Evolutionary conservation across 2,797 vertebrate species (phyloP).

Genomic region (Rhinatrema bivittatum): DNA sequence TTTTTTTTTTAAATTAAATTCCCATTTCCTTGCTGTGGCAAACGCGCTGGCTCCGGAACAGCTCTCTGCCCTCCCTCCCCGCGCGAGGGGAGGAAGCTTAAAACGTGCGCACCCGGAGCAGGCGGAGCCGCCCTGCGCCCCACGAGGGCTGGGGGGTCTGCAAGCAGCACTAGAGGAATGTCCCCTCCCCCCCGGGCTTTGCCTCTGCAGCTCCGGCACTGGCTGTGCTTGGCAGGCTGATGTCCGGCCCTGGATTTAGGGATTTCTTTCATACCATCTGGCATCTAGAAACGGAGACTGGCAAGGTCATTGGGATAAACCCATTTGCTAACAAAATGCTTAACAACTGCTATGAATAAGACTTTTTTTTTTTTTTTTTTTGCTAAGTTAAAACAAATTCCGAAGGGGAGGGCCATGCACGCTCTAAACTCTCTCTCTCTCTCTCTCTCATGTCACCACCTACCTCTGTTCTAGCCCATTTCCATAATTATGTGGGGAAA

Average conservation of each 20-base stretch:
- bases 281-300: constrained; percentile 56
- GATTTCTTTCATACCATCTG: constrained; percentile 76
- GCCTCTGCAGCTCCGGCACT: too few relatives aligned
- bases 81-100: neutral
- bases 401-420: constrained; percentile 21
- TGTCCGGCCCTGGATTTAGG: constrained; percentile 33
- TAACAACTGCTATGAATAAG: constrained; percentile 87
- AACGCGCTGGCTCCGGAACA: neutral
- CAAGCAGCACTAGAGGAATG: neutral
- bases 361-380: constrained; percentile 42
- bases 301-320: constrained; percentile 58
- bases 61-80: neutral
- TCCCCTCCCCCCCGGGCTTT: neutral
- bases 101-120: neutral
- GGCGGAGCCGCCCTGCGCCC: neutral
- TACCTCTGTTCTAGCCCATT: constrained; percentile 65
- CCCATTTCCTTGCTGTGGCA: neutral
- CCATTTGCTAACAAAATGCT: constrained; percentile 63
- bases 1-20: too few relatives aligned
- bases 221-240: constrained; percentile 39
- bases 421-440: neutral
- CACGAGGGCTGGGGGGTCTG: constrained; percentile 2
- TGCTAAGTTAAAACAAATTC: constrained; percentile 46
- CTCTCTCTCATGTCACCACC: constrained; percentile 29
- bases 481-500: constrained; percentile 38